Percentiles rank a stretch among this genome's conserved stretches.
Evolutionary conservation across 2,797 vertebrate species (phyloP).

Genomic region (Halcyon leucocephala): DNA sequence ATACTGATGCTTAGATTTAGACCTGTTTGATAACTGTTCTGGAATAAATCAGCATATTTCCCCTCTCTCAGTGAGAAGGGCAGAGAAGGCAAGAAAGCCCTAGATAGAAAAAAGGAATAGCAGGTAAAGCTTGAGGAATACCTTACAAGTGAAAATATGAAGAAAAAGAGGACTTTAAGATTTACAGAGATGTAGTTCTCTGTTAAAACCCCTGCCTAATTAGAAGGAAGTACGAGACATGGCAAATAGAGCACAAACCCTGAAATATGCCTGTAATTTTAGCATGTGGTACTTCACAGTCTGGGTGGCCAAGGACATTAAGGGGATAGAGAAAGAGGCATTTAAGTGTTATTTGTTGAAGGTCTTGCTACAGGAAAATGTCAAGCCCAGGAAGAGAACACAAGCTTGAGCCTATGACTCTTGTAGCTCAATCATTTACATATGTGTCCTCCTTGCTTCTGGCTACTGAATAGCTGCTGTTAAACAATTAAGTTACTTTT

Average conservation of each 20-base stretch:
- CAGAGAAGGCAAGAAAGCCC: background rate
- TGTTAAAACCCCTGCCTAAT: background rate
- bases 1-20: background rate
- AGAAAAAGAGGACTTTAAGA: background rate
- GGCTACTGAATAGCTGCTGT: background rate
- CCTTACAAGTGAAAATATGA: background rate
- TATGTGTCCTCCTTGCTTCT: background rate
- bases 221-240: background rate
- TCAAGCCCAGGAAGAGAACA: background rate
- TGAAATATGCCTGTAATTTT: background rate
- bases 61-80: background rate
- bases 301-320: background rate
- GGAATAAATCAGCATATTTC: background rate
- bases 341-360: background rate
- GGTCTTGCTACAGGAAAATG: background rate
- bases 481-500: background rate
- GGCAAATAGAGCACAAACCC: background rate
- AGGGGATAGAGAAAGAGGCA: background rate
- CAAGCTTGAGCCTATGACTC: background rate
- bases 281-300: background rate
- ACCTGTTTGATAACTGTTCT: background rate
- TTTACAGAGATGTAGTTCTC: background rate
- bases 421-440: background rate
- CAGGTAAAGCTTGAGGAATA: background rate
- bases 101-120: background rate